Base-by-base conservation (phyloP, 1,140 invertebrate genomes). In the Drosophila ambigua region DNA sequence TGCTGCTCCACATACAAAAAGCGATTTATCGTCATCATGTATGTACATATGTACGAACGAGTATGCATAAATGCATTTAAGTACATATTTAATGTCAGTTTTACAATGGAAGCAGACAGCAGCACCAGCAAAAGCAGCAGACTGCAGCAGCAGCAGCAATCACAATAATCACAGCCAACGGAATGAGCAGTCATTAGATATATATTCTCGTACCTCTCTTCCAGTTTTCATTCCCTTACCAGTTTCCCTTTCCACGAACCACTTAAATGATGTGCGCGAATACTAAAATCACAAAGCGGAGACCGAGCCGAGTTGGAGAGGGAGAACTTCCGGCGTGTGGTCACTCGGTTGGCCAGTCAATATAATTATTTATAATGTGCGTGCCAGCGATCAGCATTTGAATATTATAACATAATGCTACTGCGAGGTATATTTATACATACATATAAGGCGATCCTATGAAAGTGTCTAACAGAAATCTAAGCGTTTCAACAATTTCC, bases 131-230 rank as follows among this genome's bases (percentile, higher is more conserved):
- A 16, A 16, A 16, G 72, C 43, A 31, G 28, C 28, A 28, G 28
- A 26, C 26, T 1, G 20, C 20, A 44, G 15, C 58, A 61, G 44
- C 53, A 44, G 52, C 55, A 83, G 53, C 59, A 83, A 71, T 68
- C 71, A 57, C 24, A 72, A 79, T 63, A 79, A 84, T 53, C 53
- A 51, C 50, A 59, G 53, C 77, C 77, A 75, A 77, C 66, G 73
- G 80, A 85, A 85, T 87, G 82, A 85, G 74, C 82, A 82, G 71
- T 85, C 82, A 82, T 85, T 85, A 85, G 64, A 81, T 66, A 69
- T 20, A 31, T 31, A 52, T 44, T 20, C 57, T 15, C 50, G 43
- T 51, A 11, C 44, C 58, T 6, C n/a, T 49, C 51, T 26, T 45
- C 28, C 48, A 49, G 35, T 60, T 61, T 48, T 28, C 55, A 74